phyloP scores from a whole-genome alignment of 2,797 vertebrate species.

The Acanthis flammea region DNA sequence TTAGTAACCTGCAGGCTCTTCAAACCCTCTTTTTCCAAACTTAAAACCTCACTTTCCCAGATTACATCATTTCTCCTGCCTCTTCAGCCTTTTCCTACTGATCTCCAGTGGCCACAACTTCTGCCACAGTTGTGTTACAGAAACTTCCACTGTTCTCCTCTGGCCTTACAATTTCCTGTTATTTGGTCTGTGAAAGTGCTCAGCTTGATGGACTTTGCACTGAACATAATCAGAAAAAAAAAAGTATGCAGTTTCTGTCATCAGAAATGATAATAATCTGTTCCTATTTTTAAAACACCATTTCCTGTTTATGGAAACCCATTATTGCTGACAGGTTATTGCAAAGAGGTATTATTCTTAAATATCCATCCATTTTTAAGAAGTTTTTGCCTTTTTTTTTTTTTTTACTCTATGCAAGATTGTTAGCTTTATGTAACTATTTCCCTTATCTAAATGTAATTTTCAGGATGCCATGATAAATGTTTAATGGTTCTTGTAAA shows the following conservation, averaged over 20 bases:
- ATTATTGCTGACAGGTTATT: conserved; percentile 9
- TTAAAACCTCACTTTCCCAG: neutral
- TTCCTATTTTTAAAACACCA: neutral
- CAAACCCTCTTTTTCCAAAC: neutral
- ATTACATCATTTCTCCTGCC: neutral
- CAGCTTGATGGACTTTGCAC: neutral
- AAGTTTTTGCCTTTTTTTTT: neutral
- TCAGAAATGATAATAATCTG: neutral
- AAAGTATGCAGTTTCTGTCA: neutral
- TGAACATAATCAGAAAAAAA: neutral
- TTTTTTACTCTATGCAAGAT: neutral
- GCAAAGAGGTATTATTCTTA: conserved; percentile 6
- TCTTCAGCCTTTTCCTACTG: neutral
- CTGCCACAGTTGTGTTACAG: neutral
- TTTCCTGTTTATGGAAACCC: conserved; percentile 16
- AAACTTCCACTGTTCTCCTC: neutral
- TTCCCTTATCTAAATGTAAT: conserved; percentile 47
- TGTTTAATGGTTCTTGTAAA: conserved; percentile 70
- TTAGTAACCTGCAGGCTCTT: neutral
- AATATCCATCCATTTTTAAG: neutral
- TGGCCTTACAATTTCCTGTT: neutral
- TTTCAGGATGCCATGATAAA: conserved; percentile 68
- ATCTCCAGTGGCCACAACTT: neutral
- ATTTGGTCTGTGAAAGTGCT: neutral
- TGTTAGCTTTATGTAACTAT: conserved; percentile 40